Evolutionary conservation across 2,113 vertebrate species (phyloP).

Genomic region (Oceanites oceanicus): DNA sequence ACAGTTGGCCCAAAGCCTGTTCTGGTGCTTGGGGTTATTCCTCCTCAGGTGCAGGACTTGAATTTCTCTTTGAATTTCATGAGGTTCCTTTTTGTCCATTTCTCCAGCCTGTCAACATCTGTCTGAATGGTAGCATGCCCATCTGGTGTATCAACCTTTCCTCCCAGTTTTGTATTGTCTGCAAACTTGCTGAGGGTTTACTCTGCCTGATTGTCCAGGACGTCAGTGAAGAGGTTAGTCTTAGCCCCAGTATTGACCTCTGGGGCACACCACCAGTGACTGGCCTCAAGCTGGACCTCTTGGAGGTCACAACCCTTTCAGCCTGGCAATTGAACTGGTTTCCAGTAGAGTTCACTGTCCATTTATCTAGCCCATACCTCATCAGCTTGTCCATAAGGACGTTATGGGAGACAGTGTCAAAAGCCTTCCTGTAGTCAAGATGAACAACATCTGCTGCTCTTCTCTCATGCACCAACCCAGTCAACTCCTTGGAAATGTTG

Average conservation of each 20-base stretch:
- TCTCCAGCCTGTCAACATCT: neutral
- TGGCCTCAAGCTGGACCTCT: neutral
- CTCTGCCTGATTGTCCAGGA: neutral
- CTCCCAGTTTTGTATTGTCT: neutral
- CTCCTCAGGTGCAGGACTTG: neutral
- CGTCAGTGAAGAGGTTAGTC: neutral
- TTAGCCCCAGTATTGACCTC: neutral
- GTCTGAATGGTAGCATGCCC: neutral
- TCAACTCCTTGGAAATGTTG: neutral
- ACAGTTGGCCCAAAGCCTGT: neutral
- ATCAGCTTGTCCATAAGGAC: neutral
- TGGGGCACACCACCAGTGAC: neutral
- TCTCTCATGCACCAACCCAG: neutral
- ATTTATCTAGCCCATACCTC: neutral
- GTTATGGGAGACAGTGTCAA: neutral
- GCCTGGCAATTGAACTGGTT: neutral
- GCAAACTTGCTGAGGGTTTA: neutral
- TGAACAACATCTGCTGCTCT: neutral
- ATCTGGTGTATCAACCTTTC: neutral
- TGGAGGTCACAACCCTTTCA: neutral
- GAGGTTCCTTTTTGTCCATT: neutral
- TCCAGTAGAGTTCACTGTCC: neutral
- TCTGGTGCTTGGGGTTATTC: neutral
- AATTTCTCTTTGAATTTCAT: neutral
- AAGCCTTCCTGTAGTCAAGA: neutral